These are phyloP conservation scores for Haplochromis vanheusdeni DNA, from an alignment of 2,113 vertebrate species.

Conservation along the genomic window DNA sequence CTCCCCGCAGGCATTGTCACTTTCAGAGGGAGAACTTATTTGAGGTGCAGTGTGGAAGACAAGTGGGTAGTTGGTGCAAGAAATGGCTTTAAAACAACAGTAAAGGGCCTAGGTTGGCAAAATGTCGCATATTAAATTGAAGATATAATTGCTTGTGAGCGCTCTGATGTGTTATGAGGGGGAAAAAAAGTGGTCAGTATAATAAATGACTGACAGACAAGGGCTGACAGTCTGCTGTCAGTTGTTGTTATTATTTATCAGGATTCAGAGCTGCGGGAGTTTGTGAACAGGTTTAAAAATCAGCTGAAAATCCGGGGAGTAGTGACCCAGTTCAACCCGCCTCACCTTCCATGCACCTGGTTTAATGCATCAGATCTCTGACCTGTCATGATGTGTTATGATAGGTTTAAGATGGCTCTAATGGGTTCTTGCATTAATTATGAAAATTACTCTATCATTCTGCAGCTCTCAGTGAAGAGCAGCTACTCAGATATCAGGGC, in stretches of 20 bases:
- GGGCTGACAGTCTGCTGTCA: neutral
- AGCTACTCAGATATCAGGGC: slow-evolving; percentile 17
- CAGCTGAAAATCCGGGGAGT: neutral
- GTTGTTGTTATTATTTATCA: neutral
- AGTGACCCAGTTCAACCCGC: neutral
- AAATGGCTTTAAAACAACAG: slow-evolving; percentile 10
- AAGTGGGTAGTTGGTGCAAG: neutral
- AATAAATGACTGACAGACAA: neutral
- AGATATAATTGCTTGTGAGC: neutral
- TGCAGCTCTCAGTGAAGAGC: slow-evolving; percentile 29
- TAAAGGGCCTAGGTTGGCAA: neutral
- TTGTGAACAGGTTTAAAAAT: neutral
- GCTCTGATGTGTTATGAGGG: neutral
- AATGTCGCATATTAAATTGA: neutral
- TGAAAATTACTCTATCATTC: slow-evolving; percentile 35
- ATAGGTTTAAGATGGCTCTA: slow-evolving; percentile 13
- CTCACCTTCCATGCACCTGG: neutral
- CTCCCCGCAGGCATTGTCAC: slow-evolving; percentile 19
- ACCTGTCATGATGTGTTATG: slow-evolving; percentile 20
- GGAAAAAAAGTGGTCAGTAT: neutral
- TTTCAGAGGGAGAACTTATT: slow-evolving; percentile 6
- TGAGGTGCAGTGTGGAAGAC: neutral
- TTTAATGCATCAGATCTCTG: neutral
- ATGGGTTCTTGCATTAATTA: slow-evolving; percentile 54
- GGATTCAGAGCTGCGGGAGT: neutral